Evolutionary conservation across 2,113 vertebrate genomes (phyloP).

Genomic region (Phylloscopus trochilus): DNA sequence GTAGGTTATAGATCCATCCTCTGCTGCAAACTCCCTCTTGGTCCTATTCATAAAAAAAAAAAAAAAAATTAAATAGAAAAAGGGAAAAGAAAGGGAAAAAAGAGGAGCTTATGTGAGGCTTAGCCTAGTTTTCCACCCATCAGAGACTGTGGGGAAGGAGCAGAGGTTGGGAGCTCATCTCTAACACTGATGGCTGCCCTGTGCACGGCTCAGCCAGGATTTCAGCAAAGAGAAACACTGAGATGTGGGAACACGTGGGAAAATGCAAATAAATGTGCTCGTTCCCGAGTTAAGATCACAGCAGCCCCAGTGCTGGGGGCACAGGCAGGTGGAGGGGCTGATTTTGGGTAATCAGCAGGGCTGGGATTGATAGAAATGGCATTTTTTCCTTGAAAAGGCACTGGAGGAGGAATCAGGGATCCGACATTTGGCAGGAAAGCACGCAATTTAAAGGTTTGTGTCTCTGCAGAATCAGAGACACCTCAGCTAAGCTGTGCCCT

Average conservation of each 20-base stretch:
- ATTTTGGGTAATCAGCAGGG: neutral
- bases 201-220: neutral
- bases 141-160: neutral
- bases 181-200: neutral
- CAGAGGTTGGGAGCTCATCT: neutral
- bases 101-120: neutral
- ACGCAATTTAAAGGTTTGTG: neutral
- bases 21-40: neutral
- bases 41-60: neutral
- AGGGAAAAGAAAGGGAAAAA: neutral
- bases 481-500: neutral
- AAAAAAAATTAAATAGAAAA: neutral
- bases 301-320: too few species aligned
- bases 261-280: neutral
- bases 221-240: neutral
- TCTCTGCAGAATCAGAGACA: rapidly evolving
- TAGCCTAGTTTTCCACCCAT: slow-evolving; percentile 3
- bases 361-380: neutral
- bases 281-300: neutral
- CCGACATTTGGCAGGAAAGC: rapidly evolving
- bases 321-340: too few species aligned
- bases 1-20: slow-evolving; percentile 15
- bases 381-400: neutral
- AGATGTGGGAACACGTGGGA: rapidly evolving
- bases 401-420: neutral